Evolutionary conservation across 2,797 vertebrate genomes (phyloP).

Genomic region (Cossypha caffra): DNA sequence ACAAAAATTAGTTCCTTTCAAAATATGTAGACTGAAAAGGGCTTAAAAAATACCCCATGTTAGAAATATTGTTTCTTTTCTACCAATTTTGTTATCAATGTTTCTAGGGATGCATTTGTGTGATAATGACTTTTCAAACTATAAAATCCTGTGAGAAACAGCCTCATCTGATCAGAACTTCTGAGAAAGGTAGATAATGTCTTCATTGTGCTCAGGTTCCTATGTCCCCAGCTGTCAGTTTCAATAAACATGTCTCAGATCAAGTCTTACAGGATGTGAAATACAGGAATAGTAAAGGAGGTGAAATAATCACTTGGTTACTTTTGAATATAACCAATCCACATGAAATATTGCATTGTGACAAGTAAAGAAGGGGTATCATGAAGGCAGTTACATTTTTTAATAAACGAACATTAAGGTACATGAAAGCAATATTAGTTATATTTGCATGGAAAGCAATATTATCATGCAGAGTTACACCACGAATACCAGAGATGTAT

Average conservation of each 20-base stretch:
- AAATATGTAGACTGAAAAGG: background rate
- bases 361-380: background rate
- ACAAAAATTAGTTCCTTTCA: background rate
- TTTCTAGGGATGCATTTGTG: background rate
- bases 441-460: background rate
- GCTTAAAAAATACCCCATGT: background rate
- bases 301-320: background rate
- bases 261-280: background rate
- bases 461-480: background rate
- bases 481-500: background rate
- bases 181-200: background rate
- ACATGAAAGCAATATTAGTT: background rate
- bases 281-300: background rate
- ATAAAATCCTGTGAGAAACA: background rate
- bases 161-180: background rate
- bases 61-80: background rate
- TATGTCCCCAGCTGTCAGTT: background rate
- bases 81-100: background rate
- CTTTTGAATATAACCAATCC: background rate
- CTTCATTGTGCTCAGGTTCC: background rate
- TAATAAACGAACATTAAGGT: background rate
- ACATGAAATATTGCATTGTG: background rate
- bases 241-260: slow-evolving; percentile 7
- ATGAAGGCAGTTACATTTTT: background rate
- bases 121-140: background rate